These are phyloP conservation scores for Sceliomorpha sp. DNA, from an alignment of 2,888 invertebrate genomes.

Conservation along the genomic window DNA sequence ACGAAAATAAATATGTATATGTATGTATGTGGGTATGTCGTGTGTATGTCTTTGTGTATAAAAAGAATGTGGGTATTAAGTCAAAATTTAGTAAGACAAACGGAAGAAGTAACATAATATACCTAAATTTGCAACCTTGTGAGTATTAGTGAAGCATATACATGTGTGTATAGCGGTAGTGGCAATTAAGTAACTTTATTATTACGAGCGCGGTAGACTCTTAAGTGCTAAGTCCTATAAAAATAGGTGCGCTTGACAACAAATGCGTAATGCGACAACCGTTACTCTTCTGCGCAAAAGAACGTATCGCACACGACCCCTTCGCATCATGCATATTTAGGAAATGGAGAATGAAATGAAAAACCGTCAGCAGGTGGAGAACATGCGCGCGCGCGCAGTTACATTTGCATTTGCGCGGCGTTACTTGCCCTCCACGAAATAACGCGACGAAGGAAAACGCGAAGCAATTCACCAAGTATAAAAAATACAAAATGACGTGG, in stretches of 20 bases:
- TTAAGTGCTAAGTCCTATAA: conserved; percentile 69
- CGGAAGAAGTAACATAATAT: conserved; percentile 58
- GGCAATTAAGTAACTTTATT: conserved; percentile 67
- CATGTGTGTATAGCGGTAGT: conserved; percentile 67
- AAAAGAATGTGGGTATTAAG: conserved; percentile 41
- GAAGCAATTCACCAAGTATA: conserved; percentile 33
- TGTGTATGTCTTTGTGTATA: conserved; percentile 29
- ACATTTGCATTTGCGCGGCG: conserved; percentile 8
- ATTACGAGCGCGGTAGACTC: conserved; percentile 60
- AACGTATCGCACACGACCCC: too few species aligned
- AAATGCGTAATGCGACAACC: conserved; percentile 60
- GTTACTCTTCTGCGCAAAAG: conserved; percentile 65
- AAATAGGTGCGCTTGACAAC: conserved; percentile 68
- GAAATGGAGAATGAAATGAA: background rate
- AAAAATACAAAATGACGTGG: conserved; percentile 43
- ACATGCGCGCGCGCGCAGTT: conserved; percentile 74
- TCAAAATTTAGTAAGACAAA: conserved; percentile 56
- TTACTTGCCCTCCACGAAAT: conserved; percentile 24
- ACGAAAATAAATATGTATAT: conserved; percentile 76
- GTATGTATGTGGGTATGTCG: conserved; percentile 16
- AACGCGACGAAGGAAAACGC: conserved; percentile 35
- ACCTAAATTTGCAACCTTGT: conserved; percentile 71
- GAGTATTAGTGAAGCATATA: conserved; percentile 77
- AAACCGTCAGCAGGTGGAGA: conserved; percentile 46
- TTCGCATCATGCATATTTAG: too few species aligned